Base-by-base conservation (phyloP, 1,140 invertebrate genomes). In the Meloidogyne hapla region DNA sequence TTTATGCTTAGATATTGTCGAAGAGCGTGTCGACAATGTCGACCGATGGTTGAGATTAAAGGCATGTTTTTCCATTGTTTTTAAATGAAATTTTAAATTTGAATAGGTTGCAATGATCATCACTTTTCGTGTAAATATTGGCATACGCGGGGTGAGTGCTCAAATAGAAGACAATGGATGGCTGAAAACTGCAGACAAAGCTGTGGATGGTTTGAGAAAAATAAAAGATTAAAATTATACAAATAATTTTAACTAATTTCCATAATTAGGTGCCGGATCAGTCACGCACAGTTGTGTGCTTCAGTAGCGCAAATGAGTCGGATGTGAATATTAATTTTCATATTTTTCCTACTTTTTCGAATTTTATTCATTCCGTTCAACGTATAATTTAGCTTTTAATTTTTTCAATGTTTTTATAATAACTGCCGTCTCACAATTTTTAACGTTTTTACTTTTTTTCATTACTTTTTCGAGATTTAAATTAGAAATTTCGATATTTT, bases 1-100 rank as follows among this genome's bases (percentile, higher is more conserved):
- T 81, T 80, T 67, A 81, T 81, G 80, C 33, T 25, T 38, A 40
- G 69, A 42, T 81, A 81, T 64, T 81, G 80, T 28, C 75, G 75
- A 1, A 25, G 61, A 45, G 45, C 75, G 2, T 76, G 75, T 48
- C 69, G 63, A 18, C 45, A 63, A 25, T 76, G 75, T 18, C 12
- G n/a, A 56, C 28, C 75, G 2, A 8, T 45, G 12, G 9, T 42
- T n/a, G 26, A 63, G 4, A 42, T 2, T 26, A 76, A 65, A 62
- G 56, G 75, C 45, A 4, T 0, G 25, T 28, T 28, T 66, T 26
- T 6, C 9, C 9, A 33, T 26, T 18, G 5, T 33, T 18, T n/a
- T 33, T 33, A 8, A 8, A 10, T 15, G 12, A 25, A 65, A 65
- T 65, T 33, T 10, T 72, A 8, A 12, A 38, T 48, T 21, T 45